Base-by-base conservation (phyloP, 2,888 invertebrate species). In the Lasioglossum vierecki region DNA sequence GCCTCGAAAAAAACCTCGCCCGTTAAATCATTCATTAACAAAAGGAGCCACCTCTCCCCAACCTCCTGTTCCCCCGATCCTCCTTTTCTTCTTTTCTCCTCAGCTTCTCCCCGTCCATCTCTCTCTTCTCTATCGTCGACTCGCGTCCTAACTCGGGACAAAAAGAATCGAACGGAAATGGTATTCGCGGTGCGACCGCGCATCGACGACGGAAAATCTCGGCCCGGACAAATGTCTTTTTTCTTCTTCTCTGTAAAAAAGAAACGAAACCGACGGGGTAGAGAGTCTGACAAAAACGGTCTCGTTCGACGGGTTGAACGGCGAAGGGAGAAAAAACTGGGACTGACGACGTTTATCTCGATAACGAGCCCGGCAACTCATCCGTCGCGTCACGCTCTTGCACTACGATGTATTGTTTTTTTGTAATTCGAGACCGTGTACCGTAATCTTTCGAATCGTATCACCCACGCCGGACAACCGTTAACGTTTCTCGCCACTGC, bases 321-420 rank as follows among this genome's bases (percentile, higher is more conserved):
- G 46, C 53, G 73, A 41, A 22, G 18, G 74, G 75, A 44, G 60
- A 80, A 53, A 41, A 68, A 70, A 78, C 26, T 75, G 30, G n/a
- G 11, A 49, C 30, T 35, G 66, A 30, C 22, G 77, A 68, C 80
- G 72, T 80, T 88, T 87, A 85, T 87, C 88, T 88, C 87, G 83
- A 80, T 77, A 76, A 88, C 79, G 77, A 84, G 70, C 70, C 66
- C 74, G 76, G 30, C 57, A 68, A 84, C 71, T 74, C 79, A 53
- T 73, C 68, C 75, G 76, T 81, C 70, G 66, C 57, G 66, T 39
- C 74, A 72, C 76, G 68, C 75, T 46, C 57, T 74, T 63, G 68
- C 53, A 35, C 13, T 13, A 9, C 9, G 22, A 15, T 44, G 26
- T 30, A 66, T 66, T 66, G 35, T 66, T 22, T 35, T 35, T 35